phyloP scores from a whole-genome alignment of 2,113 vertebrate species.

The Smithornis capensis region DNA sequence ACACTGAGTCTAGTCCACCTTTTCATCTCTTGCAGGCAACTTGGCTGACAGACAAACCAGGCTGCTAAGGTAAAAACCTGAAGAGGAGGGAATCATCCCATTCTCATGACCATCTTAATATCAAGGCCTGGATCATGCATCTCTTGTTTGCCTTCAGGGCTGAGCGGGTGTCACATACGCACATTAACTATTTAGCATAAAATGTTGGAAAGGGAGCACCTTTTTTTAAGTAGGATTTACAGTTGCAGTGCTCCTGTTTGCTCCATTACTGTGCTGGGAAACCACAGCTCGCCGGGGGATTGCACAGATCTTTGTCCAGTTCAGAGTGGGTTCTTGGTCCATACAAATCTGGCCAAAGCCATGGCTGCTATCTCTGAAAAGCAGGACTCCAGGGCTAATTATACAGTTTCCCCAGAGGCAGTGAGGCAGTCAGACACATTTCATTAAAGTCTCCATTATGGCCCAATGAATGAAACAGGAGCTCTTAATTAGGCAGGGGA shows the following conservation, averaged over 20 bases:
- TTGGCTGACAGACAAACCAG: background rate
- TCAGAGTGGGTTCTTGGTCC: background rate
- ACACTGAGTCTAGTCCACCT: background rate
- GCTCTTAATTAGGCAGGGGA: background rate
- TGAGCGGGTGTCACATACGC: background rate
- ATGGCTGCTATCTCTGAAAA: background rate
- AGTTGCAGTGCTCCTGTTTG: background rate
- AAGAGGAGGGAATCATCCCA: background rate
- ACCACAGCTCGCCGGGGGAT: background rate
- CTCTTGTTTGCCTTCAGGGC: background rate
- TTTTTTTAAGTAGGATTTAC: background rate
- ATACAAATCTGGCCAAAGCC: background rate
- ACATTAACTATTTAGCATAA: background rate
- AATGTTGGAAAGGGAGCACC: background rate
- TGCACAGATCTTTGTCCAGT: background rate
- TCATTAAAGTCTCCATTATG: constrained; percentile 1
- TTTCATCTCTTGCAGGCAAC: background rate
- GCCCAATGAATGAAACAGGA: background rate
- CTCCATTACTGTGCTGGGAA: background rate
- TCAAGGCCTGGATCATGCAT: background rate
- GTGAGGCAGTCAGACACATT: background rate
- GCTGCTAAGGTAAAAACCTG: background rate
- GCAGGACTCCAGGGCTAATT: background rate
- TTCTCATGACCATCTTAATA: background rate
- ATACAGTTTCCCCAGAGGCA: background rate